phyloP scores from a whole-genome alignment of 2,888 invertebrate genomes.

The Poecilus cupreus region DNA sequence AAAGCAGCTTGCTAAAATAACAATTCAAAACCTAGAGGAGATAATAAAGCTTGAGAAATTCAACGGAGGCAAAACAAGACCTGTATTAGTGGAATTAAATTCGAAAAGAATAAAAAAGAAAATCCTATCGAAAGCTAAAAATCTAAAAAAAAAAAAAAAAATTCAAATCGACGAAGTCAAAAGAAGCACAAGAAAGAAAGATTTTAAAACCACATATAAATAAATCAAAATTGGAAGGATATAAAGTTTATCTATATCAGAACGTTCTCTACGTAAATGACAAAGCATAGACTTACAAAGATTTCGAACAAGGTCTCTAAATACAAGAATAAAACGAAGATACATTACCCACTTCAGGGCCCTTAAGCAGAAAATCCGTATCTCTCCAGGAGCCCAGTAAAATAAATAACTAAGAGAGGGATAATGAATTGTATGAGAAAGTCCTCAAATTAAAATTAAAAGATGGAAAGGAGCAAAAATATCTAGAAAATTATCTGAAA shows the following conservation, averaged over 20 bases:
- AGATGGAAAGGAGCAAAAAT: not conserved
- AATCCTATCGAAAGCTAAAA: not conserved
- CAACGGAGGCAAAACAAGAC: not conserved
- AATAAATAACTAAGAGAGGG: not conserved
- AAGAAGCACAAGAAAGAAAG: not conserved
- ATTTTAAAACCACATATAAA: not conserved
- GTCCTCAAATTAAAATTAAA: not conserved
- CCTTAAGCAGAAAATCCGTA: not conserved
- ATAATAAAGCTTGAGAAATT: conserved; percentile 1
- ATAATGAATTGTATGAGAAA: not conserved
- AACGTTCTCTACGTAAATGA: conserved; percentile 3
- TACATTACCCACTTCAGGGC: not conserved
- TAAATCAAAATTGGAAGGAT: not conserved
- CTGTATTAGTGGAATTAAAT: conserved; percentile 3
- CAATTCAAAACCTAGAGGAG: not conserved
- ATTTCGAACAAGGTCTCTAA: not conserved
- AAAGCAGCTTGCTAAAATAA: conserved; percentile 7
- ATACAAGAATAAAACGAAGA: not conserved
- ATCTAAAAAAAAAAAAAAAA: conserved; percentile 12
- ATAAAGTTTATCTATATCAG: conserved; percentile 13
- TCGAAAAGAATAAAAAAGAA: conserved; percentile 14
- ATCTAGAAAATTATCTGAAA: not conserved
- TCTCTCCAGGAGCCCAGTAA: not conserved
- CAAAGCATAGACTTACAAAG: not conserved
- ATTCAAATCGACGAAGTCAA: not conserved